phyloP scores from a whole-genome alignment of 2,113 vertebrate species.

The Jacana jacana region DNA sequence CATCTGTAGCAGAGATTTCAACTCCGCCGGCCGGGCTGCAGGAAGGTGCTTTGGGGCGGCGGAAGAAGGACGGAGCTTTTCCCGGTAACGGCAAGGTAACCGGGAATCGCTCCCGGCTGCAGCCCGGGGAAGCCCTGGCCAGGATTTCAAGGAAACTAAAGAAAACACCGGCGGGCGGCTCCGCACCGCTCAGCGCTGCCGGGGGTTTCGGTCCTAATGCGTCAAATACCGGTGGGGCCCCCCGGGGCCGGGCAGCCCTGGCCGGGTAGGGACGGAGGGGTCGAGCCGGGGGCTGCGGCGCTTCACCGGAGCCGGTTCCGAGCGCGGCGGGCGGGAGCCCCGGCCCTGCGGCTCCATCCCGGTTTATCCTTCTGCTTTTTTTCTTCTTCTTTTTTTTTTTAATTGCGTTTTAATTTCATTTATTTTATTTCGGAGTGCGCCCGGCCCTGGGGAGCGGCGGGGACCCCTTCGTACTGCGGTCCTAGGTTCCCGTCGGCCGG shows the following conservation, averaged over 20 bases:
- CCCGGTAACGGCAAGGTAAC: conserved; percentile 3
- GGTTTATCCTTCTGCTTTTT: not conserved
- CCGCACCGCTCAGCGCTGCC: not conserved
- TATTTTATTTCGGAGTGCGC: not conserved
- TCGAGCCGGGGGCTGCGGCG: not conserved
- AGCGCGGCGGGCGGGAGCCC: not conserved
- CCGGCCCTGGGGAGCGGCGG: not conserved
- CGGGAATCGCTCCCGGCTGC: not conserved
- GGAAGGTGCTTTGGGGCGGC: not conserved
- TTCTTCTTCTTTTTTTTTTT: not conserved
- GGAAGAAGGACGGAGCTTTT: not conserved
- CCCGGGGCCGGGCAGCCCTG: not conserved
- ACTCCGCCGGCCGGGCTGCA: conserved; percentile 27
- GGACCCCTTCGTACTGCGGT: not conserved
- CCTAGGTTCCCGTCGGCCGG: not conserved
- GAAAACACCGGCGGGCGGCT: not conserved
- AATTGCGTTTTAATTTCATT: not conserved
- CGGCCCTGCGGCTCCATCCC: not conserved
- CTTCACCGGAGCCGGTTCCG: not conserved
- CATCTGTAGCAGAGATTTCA: conserved; percentile 97
- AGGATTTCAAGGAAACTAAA: not conserved
- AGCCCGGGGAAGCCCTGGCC: not conserved
- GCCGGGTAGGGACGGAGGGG: not conserved
- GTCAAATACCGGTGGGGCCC: not conserved
- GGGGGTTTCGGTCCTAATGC: not conserved